Evolutionary conservation across 2,888 invertebrate genomes (phyloP).

Genomic region (Cyrtodaria siliqua): DNA sequence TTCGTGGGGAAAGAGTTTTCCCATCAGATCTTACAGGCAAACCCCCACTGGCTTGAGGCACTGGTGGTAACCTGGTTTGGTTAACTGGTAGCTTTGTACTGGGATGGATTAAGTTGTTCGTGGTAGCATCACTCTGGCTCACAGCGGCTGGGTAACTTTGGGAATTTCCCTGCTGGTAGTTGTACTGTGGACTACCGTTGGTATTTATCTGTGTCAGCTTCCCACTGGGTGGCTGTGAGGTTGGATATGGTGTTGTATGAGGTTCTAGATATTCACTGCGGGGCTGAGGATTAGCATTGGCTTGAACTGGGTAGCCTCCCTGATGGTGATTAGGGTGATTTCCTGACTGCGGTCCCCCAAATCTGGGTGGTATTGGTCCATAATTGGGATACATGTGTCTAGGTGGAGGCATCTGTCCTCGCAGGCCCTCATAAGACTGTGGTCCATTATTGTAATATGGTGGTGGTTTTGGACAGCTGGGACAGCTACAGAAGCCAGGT

Average conservation of each 20-base stretch:
- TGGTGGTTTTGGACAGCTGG: constrained; percentile 49
- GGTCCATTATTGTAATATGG: constrained; percentile 14
- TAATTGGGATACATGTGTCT: constrained; percentile 40
- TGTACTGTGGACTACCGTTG: neutral
- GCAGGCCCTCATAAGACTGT: constrained; percentile 22
- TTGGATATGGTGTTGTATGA: no score
- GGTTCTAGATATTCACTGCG: no score
- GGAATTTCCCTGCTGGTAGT: neutral
- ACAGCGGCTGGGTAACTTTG: no score
- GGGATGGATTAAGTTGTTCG: constrained; percentile 13
- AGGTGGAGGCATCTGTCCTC: constrained; percentile 15
- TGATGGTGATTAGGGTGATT: constrained; percentile 12
- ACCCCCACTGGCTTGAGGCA: constrained; percentile 48
- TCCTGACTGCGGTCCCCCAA: constrained; percentile 28
- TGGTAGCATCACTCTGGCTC: neutral
- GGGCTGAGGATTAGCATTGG: no score
- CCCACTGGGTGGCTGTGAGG: no score
- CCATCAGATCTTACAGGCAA: constrained; percentile 25
- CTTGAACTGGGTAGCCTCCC: neutral
- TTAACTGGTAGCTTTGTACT: neutral
- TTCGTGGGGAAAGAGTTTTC: constrained; percentile 27
- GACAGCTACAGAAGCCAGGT: constrained; percentile 46
- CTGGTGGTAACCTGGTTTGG: constrained; percentile 5
- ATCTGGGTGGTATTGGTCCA: constrained; percentile 43
- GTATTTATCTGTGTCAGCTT: constrained; percentile 1